A percentile compares a stretch with the other conserved stretches of the same genome.
Evolutionary conservation across 2,113 vertebrate genomes (phyloP).

Genomic region (Pseudonaja textilis): DNA sequence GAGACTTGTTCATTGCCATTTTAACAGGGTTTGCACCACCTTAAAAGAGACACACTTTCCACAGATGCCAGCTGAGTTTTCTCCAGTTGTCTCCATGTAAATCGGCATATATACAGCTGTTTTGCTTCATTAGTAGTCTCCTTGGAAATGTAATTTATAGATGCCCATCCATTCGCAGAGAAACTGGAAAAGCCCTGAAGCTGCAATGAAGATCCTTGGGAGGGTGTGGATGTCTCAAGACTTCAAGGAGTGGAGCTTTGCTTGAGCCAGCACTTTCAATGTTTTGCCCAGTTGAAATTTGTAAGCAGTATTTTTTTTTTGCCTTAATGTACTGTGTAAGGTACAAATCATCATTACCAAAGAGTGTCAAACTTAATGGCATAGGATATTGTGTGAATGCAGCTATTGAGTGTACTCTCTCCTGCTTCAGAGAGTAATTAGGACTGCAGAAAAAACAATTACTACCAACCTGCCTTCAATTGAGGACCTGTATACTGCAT

Average conservation of each 20-base stretch:
- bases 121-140: background rate
- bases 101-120: background rate
- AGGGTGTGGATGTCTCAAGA: background rate
- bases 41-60: background rate
- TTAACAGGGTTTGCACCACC: background rate
- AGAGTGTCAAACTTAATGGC: background rate
- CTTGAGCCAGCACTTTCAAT: background rate
- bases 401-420: background rate
- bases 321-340: background rate
- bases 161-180: background rate
- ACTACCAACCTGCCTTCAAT: too few species aligned
- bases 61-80: background rate
- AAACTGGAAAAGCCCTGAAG: background rate
- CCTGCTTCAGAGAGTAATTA: background rate
- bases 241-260: background rate
- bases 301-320: background rate
- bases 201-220: background rate
- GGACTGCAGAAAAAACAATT: too few species aligned
- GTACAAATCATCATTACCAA: background rate
- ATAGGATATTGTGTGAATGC: background rate
- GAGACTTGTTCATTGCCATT: background rate
- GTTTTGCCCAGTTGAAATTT: background rate
- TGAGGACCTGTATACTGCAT: too few species aligned
- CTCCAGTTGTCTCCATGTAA: background rate
- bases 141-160: background rate